A percentile compares a stretch with the other conserved stretches of the same genome.
phyloP scores from a whole-genome alignment of 2,113 vertebrate genomes.

The Bungarus multicinctus region DNA sequence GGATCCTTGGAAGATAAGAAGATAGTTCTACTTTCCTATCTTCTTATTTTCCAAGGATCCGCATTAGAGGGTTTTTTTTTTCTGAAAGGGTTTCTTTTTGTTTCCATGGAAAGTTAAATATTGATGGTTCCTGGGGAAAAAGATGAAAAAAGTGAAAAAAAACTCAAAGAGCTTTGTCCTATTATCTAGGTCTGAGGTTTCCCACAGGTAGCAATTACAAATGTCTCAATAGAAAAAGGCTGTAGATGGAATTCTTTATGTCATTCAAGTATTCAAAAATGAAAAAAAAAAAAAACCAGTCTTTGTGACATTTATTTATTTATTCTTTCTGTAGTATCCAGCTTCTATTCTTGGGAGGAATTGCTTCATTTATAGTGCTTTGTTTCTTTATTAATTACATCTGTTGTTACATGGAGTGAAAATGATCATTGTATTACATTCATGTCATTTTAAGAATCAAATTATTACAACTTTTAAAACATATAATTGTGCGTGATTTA shows the following conservation, averaged over 20 bases:
- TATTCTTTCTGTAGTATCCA: neutral
- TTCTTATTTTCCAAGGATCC: no score
- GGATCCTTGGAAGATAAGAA: constrained; percentile 20
- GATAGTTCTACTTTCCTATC: no score
- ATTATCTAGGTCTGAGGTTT: neutral
- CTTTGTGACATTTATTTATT: neutral
- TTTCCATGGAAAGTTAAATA: constrained; percentile 50
- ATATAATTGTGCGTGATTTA: neutral
- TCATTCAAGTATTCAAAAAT: neutral
- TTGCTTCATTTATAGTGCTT: neutral
- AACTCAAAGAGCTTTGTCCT: neutral
- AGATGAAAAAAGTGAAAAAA: constrained; percentile 40
- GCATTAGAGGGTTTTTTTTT: constrained; percentile 35
- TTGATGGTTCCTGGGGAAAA: constrained; percentile 48
- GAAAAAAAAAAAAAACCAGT: neutral
- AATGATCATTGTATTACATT: neutral
- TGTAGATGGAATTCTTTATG: neutral
- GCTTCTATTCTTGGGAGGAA: neutral
- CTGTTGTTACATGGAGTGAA: neutral
- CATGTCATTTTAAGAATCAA: neutral
- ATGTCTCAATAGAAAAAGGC: neutral
- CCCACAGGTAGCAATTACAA: constrained; percentile 15
- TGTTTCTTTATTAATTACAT: neutral
- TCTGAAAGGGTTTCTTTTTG: constrained; percentile 38
- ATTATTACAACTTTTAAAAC: neutral